Conservation (phyloP, 2,797 vertebrate species). For the Eulemur coronatus region DNA sequence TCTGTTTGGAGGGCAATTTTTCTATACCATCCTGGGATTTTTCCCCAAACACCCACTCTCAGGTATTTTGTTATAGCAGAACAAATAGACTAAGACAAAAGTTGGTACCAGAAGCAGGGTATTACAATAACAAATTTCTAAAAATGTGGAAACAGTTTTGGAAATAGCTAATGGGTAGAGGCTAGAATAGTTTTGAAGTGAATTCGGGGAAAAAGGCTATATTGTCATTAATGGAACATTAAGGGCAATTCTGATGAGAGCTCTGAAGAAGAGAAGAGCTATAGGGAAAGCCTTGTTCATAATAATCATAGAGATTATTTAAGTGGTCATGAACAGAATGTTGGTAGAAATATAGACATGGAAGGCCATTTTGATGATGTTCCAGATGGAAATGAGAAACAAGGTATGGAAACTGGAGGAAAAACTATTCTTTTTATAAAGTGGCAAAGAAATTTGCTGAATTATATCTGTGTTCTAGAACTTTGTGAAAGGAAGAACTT, state of each 20-base stretch:
- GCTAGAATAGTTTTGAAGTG: neutral
- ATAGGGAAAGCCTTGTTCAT: neutral
- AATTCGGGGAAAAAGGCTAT: neutral
- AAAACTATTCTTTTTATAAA: neutral
- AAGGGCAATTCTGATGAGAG: neutral
- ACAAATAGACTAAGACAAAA: neutral
- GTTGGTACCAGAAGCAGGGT: neutral
- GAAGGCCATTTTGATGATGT: neutral
- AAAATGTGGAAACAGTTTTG: neutral
- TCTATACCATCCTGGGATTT: neutral
- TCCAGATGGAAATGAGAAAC: neutral
- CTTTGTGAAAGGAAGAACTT: neutral
- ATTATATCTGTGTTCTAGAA: neutral
- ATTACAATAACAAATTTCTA: neutral
- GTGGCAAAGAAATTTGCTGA: neutral
- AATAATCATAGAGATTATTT: neutral
- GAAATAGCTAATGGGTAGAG: neutral
- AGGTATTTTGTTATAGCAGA: neutral
- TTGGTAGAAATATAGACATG: no score
- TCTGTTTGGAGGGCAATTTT: neutral
- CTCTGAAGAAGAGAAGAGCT: no score
- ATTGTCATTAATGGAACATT: neutral
- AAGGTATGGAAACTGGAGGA: neutral
- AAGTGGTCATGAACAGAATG: neutral
- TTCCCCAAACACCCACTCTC: neutral